Evolutionary conservation across 2,113 vertebrate genomes (phyloP), one percentile per base, ranked within the genome.

Genomic region (Saimiri boliviensis): DNA sequence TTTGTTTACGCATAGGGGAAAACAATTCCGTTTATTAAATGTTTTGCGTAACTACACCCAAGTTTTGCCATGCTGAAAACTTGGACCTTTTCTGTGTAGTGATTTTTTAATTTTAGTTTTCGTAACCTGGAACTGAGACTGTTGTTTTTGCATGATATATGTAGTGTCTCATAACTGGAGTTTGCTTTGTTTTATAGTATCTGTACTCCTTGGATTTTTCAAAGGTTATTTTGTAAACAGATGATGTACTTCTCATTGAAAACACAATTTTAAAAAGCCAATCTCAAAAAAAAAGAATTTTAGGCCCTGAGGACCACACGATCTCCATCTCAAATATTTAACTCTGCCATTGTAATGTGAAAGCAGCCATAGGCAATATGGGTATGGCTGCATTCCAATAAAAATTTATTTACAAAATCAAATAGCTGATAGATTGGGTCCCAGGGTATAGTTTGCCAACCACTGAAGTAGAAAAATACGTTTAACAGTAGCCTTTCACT

Each of bases 201-300:
- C 99, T 99, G 99, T 99, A 99, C 98, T 99, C 98, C 99, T 99
- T 99, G 99, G 99, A 99, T 99, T 99, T 99, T 99, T 99, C 99
- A 99, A 99, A 98, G 99, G 98, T 99, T 99, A 99, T 99, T 99
- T 99, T 99, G 99, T 99, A 99, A 99, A 99, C 99, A 99, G 99
- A 99, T 99, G 98, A 99, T 99, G 99, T 99, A 99, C 99, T 99
- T 99, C 99, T 99, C 98, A 99, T 99, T 99, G 99, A 99, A 99
- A 99, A 99, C 98, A 99, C 98, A 99, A 99, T 98, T 63, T 63
- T 0, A 63, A 63, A 63, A 63, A 63, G 5, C 60, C 27, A 63
- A 63, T 30, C 27, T 63, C 12, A 32, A 99, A 99, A 98, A 95
- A 13, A 13, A 88, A 58, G 27, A 54, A 32, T 85, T 82, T 93